Evolutionary conservation across 2,888 invertebrate species (phyloP).

Genomic region (Coronaproctus castanopsis): DNA sequence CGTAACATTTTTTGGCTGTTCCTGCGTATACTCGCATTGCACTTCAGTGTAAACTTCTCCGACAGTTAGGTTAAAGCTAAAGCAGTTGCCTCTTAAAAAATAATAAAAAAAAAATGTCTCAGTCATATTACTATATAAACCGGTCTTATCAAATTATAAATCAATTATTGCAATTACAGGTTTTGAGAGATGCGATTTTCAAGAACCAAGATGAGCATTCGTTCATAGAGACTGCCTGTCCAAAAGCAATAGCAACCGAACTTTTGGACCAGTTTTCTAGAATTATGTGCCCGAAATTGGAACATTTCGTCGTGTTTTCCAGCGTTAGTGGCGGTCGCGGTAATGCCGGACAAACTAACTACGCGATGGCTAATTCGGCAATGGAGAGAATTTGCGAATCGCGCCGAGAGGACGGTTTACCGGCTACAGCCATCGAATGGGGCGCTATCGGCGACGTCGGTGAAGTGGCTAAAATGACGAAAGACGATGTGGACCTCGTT

Average conservation of each 20-base stretch:
- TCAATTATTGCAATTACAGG: no score
- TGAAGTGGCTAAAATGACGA: constrained; percentile 24
- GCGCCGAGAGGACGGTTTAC: constrained; percentile 11
- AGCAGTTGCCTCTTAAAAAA: no score
- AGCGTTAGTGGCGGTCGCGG: constrained; percentile 15
- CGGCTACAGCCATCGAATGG: constrained; percentile 19
- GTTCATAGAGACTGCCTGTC: constrained; percentile 12
- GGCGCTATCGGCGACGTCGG: constrained; percentile 10
- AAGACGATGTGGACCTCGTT: no score
- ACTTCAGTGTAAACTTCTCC: no score
- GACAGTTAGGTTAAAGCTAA: no score
- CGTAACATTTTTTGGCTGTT: no score
- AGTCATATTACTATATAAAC: no score
- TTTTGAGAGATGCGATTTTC: constrained; percentile 15
- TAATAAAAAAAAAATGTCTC: no score
- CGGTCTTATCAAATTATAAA: no score
- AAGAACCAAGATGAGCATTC: constrained; percentile 14
- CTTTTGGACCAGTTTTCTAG: constrained; percentile 12
- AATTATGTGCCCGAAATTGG: constrained; percentile 3
- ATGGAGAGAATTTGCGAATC: constrained; percentile 15
- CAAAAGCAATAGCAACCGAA: constrained; percentile 15
- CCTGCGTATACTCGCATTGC: no score
- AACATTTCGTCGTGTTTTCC: constrained; percentile 16
- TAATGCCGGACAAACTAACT: constrained; percentile 15
- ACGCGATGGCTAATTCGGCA: constrained; percentile 15